phyloP scores from a whole-genome alignment of 2,113 vertebrate species.

The Nothobranchius kuhntae region DNA sequence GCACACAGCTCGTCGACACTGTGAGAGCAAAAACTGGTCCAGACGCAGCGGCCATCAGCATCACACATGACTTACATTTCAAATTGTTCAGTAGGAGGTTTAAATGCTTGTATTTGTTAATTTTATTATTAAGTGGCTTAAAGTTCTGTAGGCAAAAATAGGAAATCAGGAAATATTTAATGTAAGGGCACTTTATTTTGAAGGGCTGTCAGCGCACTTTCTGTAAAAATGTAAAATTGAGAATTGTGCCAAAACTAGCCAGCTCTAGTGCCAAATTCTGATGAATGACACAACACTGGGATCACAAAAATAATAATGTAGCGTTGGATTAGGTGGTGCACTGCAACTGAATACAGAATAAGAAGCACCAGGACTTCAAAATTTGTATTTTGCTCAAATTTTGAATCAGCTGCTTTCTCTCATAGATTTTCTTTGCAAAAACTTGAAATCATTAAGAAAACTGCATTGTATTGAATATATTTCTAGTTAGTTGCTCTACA shows the following conservation, averaged over 20 bases:
- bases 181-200: conserved; percentile 30
- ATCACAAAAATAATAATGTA: conserved; percentile 29
- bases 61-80: conserved; percentile 23
- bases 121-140: conserved; percentile 47
- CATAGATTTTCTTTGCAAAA: not conserved
- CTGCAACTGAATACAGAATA: conserved; percentile 2
- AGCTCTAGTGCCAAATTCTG: conserved; percentile 58
- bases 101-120: conserved; percentile 55
- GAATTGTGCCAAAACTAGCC: conserved; percentile 60
- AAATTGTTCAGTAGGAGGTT: conserved; percentile 30
- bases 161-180: conserved; percentile 30
- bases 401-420: conserved; percentile 13
- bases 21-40: conserved; percentile 76
- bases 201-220: conserved; percentile 55
- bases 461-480: conserved; percentile 40
- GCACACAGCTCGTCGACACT: conserved; percentile 97
- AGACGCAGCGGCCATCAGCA: conserved; percentile 31
- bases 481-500: conserved; percentile 35
- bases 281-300: conserved; percentile 31
- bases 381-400: conserved; percentile 42
- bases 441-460: conserved; percentile 28
- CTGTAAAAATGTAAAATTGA: conserved; percentile 35
- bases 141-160: conserved; percentile 32
- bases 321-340: conserved; percentile 18
- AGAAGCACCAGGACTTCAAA: conserved; percentile 16